These are phyloP conservation scores for Hyles vespertilio DNA, from an alignment of 1,140 invertebrate species.

Conservation along the genomic window DNA sequence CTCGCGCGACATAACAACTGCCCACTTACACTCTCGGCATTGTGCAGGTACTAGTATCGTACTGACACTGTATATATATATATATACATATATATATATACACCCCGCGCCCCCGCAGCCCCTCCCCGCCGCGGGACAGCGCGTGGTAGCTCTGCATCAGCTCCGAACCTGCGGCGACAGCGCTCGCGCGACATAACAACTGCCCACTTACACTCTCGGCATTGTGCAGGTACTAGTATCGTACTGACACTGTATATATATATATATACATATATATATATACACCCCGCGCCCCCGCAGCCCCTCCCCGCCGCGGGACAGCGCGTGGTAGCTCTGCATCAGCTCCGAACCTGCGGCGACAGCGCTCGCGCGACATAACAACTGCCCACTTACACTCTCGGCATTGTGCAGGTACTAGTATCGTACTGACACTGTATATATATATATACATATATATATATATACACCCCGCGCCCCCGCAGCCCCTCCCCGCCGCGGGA, in stretches of 20 bases:
- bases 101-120: constrained; percentile 39
- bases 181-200: constrained; percentile 8
- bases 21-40: too few species aligned
- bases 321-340: constrained; percentile 15
- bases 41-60: constrained; percentile 13
- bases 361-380: too few species aligned
- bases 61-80: constrained; percentile 15
- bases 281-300: too few species aligned
- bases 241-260: too few species aligned
- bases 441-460: too few species aligned
- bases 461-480: constrained; percentile 34
- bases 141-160: constrained; percentile 18
- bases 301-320: constrained; percentile 23
- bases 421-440: too few species aligned
- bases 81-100: too few species aligned
- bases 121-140: constrained; percentile 49
- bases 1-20: too few species aligned
- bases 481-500: constrained; percentile 49
- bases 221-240: too few species aligned
- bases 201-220: too few species aligned
- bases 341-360: too few species aligned
- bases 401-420: constrained; percentile 11
- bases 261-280: too few species aligned
- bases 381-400: constrained; percentile 6
- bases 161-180: constrained; percentile 55